phyloP scores from a whole-genome alignment of 2,888 invertebrate species.

The Ornithoptera alexandrae region DNA sequence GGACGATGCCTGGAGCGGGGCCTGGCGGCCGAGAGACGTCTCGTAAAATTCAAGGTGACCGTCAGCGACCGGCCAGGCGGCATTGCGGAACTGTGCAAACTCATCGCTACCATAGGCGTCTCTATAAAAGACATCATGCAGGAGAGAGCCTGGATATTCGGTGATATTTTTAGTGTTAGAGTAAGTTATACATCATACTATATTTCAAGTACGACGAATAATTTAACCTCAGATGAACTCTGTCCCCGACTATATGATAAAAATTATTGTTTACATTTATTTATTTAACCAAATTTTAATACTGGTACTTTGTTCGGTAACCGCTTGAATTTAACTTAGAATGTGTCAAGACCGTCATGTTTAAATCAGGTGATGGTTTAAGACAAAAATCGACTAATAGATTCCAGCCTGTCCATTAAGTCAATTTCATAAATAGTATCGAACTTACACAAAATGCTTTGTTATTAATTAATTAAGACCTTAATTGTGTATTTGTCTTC shows the following conservation, averaged over 20 bases:
- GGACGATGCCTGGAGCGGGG: constrained; percentile 94
- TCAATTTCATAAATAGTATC: too few relatives aligned
- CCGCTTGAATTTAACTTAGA: too few relatives aligned
- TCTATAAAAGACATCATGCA: constrained; percentile 97
- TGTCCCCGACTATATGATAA: not conserved
- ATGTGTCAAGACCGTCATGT: too few relatives aligned
- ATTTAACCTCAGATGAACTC: not conserved
- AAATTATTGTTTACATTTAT: too few relatives aligned
- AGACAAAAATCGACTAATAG: too few relatives aligned
- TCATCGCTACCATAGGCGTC: constrained; percentile 88
- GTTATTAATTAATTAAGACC: too few relatives aligned
- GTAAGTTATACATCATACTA: constrained; percentile 43
- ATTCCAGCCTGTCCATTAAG: too few relatives aligned
- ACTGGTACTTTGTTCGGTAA: too few relatives aligned
- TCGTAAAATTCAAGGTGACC: constrained; percentile 80
- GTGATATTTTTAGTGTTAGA: constrained; percentile 87
- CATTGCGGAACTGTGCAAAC: constrained; percentile 89
- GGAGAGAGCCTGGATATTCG: constrained; percentile 95
- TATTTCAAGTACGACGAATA: not conserved
- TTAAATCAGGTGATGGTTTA: too few relatives aligned
- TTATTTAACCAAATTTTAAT: too few relatives aligned
- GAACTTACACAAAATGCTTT: too few relatives aligned
- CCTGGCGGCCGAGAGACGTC: constrained; percentile 90
- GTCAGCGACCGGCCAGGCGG: constrained; percentile 94
- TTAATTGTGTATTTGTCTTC: not conserved